Percentiles rank a stretch among this genome's conserved stretches.
Evolutionary conservation across 2,797 vertebrate genomes (phyloP).

Genomic region (Macrochelys suwanniensis): DNA sequence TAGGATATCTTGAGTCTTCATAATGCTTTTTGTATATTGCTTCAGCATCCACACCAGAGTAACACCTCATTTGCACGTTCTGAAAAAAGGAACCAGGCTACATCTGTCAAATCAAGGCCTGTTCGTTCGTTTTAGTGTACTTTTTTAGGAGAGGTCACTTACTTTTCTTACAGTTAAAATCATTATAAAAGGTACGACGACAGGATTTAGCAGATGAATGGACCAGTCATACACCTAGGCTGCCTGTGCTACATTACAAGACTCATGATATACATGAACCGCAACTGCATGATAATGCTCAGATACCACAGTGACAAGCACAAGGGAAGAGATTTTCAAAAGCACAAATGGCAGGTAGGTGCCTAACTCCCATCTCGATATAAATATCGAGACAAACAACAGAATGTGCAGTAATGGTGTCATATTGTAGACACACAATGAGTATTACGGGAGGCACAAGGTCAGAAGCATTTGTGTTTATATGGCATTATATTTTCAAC

Average conservation of each 20-base stretch:
- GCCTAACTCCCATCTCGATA: not conserved
- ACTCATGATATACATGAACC: not conserved
- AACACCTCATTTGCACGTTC: not conserved
- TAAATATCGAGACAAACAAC: not conserved
- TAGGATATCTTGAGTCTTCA: not conserved
- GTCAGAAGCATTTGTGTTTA: not conserved
- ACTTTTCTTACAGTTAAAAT: not conserved
- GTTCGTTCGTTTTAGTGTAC: not conserved
- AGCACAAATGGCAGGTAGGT: not conserved
- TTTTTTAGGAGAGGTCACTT: not conserved
- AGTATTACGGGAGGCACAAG: not conserved
- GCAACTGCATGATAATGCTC: not conserved
- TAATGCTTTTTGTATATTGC: not conserved
- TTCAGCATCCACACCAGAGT: not conserved
- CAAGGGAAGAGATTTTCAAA: not conserved
- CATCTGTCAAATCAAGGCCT: not conserved
- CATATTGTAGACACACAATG: not conserved
- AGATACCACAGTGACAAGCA: not conserved
- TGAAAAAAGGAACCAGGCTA: not conserved
- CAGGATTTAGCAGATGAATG: not conserved
- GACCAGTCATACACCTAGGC: not conserved
- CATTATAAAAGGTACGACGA: not conserved
- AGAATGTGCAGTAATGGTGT: accelerated
- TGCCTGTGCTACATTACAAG: not conserved
- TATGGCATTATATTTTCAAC: not conserved